Percentiles rank a stretch among this genome's conserved stretches.
Evolutionary conservation across 2,888 invertebrate species (phyloP).

Genomic region (Erebia epiphron): DNA sequence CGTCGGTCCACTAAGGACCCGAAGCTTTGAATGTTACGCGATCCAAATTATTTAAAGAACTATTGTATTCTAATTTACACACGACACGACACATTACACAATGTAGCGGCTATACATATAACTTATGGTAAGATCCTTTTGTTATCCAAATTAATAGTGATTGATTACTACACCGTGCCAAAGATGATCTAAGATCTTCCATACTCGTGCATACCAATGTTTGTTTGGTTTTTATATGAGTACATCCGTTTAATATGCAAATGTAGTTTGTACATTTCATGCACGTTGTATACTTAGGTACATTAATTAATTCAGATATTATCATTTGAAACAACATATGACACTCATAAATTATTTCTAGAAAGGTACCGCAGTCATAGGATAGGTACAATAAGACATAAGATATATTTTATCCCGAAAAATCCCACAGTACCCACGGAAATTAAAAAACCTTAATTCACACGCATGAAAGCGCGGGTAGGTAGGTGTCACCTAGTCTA

Average conservation of each 20-base stretch:
- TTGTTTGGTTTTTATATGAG: conserved; percentile 11
- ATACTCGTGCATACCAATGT: not conserved
- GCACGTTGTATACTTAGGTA: not conserved
- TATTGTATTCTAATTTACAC: not conserved
- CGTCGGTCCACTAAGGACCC: too few species aligned
- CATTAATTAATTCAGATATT: conserved; percentile 2
- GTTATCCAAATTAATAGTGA: not conserved
- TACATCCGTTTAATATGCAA: conserved; percentile 14
- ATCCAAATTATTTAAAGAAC: not conserved
- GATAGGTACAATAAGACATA: too few species aligned
- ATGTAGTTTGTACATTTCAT: conserved; percentile 1
- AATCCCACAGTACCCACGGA: too few species aligned
- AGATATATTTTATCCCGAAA: too few species aligned
- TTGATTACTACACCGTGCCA: too few species aligned
- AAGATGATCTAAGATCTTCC: not conserved
- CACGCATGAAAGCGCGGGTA: too few species aligned
- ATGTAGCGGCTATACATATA: too few species aligned
- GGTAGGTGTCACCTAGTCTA: too few species aligned
- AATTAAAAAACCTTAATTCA: too few species aligned
- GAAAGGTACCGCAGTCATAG: not conserved
- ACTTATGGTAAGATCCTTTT: too few species aligned
- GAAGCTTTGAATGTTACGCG: too few species aligned
- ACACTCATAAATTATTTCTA: not conserved
- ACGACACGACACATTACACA: not conserved
- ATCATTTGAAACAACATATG: not conserved